Evolutionary conservation across 2,888 invertebrate species (phyloP).

Genomic region (Dorcus parallelipipedus): DNA sequence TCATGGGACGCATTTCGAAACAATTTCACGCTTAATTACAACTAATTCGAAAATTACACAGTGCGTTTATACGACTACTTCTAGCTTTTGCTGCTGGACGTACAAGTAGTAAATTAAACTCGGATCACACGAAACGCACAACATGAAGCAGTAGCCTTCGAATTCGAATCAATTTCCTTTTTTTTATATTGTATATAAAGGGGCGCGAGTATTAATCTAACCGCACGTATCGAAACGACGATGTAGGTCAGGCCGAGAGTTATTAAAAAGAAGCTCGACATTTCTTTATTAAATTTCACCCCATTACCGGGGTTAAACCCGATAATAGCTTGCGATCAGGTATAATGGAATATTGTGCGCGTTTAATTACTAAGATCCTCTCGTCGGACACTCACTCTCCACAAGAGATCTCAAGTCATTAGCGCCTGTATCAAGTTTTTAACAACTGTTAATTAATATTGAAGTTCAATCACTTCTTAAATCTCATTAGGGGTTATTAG

Average conservation of each 20-base stretch:
- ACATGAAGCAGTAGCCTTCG: background rate
- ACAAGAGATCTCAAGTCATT: constrained; percentile 8
- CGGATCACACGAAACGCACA: background rate
- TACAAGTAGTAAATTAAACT: background rate
- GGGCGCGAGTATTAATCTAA: constrained; percentile 15
- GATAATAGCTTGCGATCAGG: constrained; percentile 9
- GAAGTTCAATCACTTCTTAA: constrained; percentile 15
- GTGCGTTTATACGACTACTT: background rate
- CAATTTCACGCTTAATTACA: constrained; percentile 8
- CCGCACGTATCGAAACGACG: constrained; percentile 7
- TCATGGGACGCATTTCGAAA: background rate
- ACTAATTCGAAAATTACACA: constrained; percentile 10
- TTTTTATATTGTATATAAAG: constrained; percentile 8
- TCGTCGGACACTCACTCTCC: constrained; percentile 6
- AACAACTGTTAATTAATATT: constrained; percentile 17
- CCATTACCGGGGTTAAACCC: constrained; percentile 4
- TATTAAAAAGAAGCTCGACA: constrained; percentile 12
- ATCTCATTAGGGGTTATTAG: constrained; percentile 12
- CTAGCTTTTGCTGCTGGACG: background rate
- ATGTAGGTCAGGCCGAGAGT: constrained; percentile 9
- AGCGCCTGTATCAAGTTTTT: constrained; percentile 12
- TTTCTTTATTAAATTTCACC: constrained; percentile 10
- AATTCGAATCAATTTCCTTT: background rate
- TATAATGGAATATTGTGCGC: constrained; percentile 8
- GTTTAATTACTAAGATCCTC: constrained; percentile 14